Conservation (phyloP, 2,888 invertebrate species). For the Ormyrus labotus region DNA sequence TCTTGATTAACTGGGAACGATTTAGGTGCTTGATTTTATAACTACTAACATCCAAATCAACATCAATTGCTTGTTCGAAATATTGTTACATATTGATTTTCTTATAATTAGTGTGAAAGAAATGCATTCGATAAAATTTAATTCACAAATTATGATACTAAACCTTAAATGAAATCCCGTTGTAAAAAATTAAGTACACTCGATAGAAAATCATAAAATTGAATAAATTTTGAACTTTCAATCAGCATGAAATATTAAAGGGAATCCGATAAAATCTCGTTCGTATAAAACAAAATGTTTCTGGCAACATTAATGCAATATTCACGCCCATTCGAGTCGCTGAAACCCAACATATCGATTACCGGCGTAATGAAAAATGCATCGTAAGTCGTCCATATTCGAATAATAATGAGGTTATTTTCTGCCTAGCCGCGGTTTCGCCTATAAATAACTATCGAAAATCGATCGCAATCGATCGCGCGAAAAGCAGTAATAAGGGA, state of each 20-base stretch:
- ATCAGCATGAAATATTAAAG: neutral
- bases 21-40: too few relatives aligned
- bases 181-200: too few relatives aligned
- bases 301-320: constrained; percentile 13
- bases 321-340: constrained; percentile 14
- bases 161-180: too few relatives aligned
- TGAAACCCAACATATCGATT: constrained; percentile 28
- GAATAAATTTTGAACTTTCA: too few relatives aligned
- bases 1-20: too few relatives aligned
- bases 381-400: constrained; percentile 43
- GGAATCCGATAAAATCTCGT: neutral
- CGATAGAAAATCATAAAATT: too few relatives aligned
- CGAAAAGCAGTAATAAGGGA: neutral
- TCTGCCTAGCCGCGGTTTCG: constrained; percentile 10
- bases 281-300: constrained; percentile 6
- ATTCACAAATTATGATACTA: too few relatives aligned
- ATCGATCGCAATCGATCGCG: constrained; percentile 30
- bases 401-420: constrained; percentile 51
- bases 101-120: too few relatives aligned
- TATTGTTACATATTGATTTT: neutral
- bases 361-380: constrained; percentile 34
- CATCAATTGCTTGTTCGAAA: neutral
- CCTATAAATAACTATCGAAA: constrained; percentile 49
- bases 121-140: too few relatives aligned
- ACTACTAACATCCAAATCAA: too few relatives aligned